Evolutionary conservation across 2,797 vertebrate species (phyloP).

Genomic region (Chrysocyon brachyurus): DNA sequence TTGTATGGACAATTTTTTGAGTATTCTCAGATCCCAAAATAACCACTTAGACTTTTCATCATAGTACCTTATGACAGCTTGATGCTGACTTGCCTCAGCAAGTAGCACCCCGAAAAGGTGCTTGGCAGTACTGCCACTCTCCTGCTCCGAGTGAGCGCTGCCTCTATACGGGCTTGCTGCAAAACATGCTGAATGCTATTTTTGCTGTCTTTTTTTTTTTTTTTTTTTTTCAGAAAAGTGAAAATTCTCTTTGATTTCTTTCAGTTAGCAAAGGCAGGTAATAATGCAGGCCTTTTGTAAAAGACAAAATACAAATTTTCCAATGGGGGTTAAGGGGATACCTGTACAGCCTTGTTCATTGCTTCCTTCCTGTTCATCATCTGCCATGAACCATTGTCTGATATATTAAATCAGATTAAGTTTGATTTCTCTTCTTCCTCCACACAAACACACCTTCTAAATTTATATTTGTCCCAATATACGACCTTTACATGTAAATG

Average conservation of each 20-base stretch:
- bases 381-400: background rate
- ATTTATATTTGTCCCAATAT: background rate
- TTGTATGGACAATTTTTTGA: background rate
- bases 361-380: background rate
- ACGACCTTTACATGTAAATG: background rate
- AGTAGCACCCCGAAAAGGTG: background rate
- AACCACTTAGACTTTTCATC: background rate
- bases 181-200: background rate
- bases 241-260: background rate
- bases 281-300: background rate
- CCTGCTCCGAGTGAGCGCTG: background rate
- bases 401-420: background rate
- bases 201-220: background rate
- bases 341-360: background rate
- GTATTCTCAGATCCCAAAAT: background rate
- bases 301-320: background rate
- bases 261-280: background rate
- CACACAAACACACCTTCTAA: background rate
- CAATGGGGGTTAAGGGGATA: background rate
- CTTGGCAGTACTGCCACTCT: background rate
- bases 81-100: background rate
- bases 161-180: background rate
- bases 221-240: background rate
- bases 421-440: background rate
- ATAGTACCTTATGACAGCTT: background rate